Base-by-base conservation (phyloP, 1,140 invertebrate genomes). In the Anastrepha obliqua region DNA sequence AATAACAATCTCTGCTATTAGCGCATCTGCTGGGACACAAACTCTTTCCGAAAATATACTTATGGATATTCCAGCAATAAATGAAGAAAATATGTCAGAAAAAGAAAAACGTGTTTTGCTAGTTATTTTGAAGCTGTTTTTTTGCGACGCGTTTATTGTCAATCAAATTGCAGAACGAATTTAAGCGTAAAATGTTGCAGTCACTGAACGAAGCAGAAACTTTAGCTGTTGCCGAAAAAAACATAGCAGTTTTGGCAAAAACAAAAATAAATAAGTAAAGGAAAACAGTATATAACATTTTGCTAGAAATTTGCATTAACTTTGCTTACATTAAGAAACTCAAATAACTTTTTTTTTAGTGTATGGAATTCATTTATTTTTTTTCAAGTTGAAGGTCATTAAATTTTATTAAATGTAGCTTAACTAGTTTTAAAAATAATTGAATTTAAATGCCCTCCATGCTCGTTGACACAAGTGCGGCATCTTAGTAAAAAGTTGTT, bases 91-190 rank as follows among this genome's bases (percentile, higher is more conserved):
- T 20, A 39, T 86, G 55, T 9, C 85, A 9, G 20, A 59, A 20
- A 62, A 86, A 15, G 85, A 62, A 51, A 62, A 51, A 17, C 8
- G 20, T 86, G 55, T 9, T 44, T 86, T n/a, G 51, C 55, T 39
- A 62, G 55, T 62, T 86, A 20, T n/a, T 86, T 86, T 17, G 85
- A 86, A 29, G 51, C 85, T 29, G 29, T 86, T n/a, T 86, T 8
- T 59, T 51, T 42, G 51, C 85, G 42, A 86, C 55, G 5, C 15
- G 17, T n/a, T 17, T 15, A 2, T 51, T 74, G n/a, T 42, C 70
- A 47, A 2, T 74, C 6, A 15, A 47, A 17, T 74, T 42, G 42
- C 42, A 74, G n/a, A 74, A 47, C 29, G 17, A 47, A 47, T 42
- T 74, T n/a, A 74, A 74, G 15, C 70, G 39, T 2, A 13, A 74